These are phyloP conservation scores for Rhinoraja longicauda DNA, from an alignment of 2,797 vertebrate genomes.

Conservation along the genomic window DNA sequence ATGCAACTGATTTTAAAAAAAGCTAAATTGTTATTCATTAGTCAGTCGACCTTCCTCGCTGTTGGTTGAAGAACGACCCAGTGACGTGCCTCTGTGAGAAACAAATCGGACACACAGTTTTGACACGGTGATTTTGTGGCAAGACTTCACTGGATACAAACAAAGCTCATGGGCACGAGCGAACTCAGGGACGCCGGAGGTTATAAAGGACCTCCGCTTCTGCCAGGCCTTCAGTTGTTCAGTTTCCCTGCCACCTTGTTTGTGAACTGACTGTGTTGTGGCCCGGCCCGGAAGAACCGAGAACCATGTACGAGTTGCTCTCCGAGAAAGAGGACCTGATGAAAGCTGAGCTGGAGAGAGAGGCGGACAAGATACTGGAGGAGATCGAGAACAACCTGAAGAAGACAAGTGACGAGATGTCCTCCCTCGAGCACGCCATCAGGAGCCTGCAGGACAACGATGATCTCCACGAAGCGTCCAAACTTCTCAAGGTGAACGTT, in stretches of 20 bases:
- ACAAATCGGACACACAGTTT: too few species aligned
- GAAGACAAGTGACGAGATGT: neutral
- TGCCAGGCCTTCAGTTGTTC: too few species aligned
- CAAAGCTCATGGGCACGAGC: neutral
- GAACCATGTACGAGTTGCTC: neutral
- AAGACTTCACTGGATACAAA: neutral
- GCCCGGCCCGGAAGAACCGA: neutral
- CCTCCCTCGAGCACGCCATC: neutral
- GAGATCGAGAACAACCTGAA: neutral
- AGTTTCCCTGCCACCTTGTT: too few species aligned
- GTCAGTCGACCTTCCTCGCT: too few species aligned
- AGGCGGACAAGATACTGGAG: neutral
- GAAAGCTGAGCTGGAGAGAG: neutral
- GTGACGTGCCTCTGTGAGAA: too few species aligned
- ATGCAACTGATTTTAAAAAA: too few species aligned
- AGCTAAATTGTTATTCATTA: too few species aligned
- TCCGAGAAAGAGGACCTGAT: neutral
- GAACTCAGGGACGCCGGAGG: neutral
- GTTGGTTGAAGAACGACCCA: too few species aligned
- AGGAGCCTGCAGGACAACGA: neutral
- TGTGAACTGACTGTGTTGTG: too few species aligned
- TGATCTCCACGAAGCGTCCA: neutral
- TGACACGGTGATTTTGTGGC: too few species aligned
- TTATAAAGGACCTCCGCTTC: neutral
- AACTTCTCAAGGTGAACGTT: constrained; percentile 4